Evolutionary conservation across 2,113 vertebrate species (phyloP), one percentile per base, ranked within the genome.

Genomic region (Opisthocomus hoazin): DNA sequence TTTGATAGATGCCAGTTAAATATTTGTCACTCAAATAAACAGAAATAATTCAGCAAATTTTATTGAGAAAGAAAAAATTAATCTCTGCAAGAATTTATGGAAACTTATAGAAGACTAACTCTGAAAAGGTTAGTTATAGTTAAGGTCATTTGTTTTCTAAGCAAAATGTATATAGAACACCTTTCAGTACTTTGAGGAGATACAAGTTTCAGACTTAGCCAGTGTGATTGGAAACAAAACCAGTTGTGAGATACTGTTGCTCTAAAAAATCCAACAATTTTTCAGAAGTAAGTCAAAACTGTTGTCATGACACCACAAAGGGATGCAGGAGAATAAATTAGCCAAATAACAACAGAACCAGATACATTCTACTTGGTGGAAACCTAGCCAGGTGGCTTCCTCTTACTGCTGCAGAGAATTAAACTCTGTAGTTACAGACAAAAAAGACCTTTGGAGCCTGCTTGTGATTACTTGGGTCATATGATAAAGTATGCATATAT

Each of bases 11-110:
- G 8, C 19, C 16, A 90, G 39, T 66, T 82, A 66, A 93, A 89
- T 24, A 60, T 70, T 70, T 96, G 9, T 30, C 22, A 69, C 83
- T 94, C 93, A 95, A 97, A 89, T 74, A 94, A 90, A 79, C 11
- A 57, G 94, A 56, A 53, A 11, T 32, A 93, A 81, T 36, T 70
- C 16, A 36, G 27, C 61, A 90, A 84, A 91, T 68, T 2, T 36
- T 58, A 82, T 17, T 54, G 73, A 89, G 71, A 22, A 18, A 93
- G 19, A 90, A 92, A 76, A 69, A 46, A 15, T 24, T 24, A 64
- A 36, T 73, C 6, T 68, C 17, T 32, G 3, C 50, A 56, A 78
- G 22, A 45, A 26, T 81, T 53, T 3, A 41, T n/a, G 41, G 46
- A 85, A 74, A 60, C 6, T 39, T 57, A 32, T 2, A 2, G 30